Evolutionary conservation across 2,113 vertebrate species (phyloP).

Genomic region (Prochilodus magdalenae): DNA sequence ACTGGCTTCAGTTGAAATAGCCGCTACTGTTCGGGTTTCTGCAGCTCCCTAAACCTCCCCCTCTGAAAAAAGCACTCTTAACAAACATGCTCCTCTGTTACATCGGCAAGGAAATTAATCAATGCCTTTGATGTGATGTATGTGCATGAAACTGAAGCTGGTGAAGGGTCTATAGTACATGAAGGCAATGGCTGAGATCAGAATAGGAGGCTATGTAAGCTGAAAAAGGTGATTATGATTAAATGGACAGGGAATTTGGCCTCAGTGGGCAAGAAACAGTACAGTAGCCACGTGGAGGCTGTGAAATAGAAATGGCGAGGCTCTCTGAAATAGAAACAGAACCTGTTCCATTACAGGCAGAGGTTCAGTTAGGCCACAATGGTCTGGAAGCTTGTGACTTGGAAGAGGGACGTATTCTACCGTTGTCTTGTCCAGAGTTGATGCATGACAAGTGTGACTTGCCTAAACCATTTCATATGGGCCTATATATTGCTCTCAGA

Average conservation of each 20-base stretch:
- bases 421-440: background rate
- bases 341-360: slow-evolving; percentile 1
- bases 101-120: slow-evolving; percentile 16
- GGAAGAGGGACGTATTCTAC: background rate
- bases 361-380: too few species aligned
- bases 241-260: background rate
- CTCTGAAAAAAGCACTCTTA: background rate
- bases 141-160: background rate
- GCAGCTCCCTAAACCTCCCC: background rate
- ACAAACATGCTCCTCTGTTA: slow-evolving; percentile 6
- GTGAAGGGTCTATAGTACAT: background rate
- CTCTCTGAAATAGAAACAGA: background rate
- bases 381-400: background rate
- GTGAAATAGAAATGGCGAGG: too few species aligned
- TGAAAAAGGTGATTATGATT: background rate
- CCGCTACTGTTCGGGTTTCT: slow-evolving; percentile 36
- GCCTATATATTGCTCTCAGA: too few species aligned
- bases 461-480: too few species aligned
- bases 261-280: slow-evolving; percentile 9
- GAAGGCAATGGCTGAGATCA: background rate
- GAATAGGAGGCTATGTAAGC: slow-evolving; percentile 3
- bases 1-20: slow-evolving; percentile 27
- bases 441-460: too few species aligned
- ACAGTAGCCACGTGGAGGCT: background rate
- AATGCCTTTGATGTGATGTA: slow-evolving; percentile 14